Conservation (phyloP, 23 tunicate genomes). For the Ascidia mentula region DNA sequence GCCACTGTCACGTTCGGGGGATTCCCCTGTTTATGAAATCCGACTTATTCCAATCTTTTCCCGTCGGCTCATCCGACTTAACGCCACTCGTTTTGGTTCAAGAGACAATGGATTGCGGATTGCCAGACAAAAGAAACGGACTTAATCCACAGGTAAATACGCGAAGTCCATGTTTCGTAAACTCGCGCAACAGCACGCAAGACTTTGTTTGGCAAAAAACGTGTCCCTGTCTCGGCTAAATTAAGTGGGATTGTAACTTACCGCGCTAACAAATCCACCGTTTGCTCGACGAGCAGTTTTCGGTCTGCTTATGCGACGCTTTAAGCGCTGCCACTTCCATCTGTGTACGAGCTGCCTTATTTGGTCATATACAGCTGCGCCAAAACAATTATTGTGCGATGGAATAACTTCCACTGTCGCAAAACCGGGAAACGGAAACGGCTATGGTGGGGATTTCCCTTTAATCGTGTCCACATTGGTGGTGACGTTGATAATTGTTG, state of each 20-base stretch:
- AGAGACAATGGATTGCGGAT: neutral
- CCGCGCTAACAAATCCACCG: neutral
- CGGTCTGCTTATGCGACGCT: neutral
- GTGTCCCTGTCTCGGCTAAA: neutral
- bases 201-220: slow-evolving; percentile 1
- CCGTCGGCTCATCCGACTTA: neutral
- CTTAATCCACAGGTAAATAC: neutral
- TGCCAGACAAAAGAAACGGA: neutral
- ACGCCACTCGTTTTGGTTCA: neutral
- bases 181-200: neutral
- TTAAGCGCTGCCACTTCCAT: neutral
- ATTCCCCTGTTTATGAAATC: neutral
- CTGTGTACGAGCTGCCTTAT: neutral
- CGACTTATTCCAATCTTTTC: neutral
- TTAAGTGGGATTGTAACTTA: neutral
- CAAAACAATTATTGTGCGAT: neutral
- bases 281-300: too few species aligned
- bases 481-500: too few species aligned
- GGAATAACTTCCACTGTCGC: neutral
- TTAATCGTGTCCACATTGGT: too few species aligned
- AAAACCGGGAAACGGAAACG: neutral
- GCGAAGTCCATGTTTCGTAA: neutral
- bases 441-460: too few species aligned
- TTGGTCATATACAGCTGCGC: neutral
- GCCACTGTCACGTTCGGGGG: neutral